Evolutionary conservation across 2,797 vertebrate species (phyloP).

Genomic region (Muraenolepis orangiensis): DNA sequence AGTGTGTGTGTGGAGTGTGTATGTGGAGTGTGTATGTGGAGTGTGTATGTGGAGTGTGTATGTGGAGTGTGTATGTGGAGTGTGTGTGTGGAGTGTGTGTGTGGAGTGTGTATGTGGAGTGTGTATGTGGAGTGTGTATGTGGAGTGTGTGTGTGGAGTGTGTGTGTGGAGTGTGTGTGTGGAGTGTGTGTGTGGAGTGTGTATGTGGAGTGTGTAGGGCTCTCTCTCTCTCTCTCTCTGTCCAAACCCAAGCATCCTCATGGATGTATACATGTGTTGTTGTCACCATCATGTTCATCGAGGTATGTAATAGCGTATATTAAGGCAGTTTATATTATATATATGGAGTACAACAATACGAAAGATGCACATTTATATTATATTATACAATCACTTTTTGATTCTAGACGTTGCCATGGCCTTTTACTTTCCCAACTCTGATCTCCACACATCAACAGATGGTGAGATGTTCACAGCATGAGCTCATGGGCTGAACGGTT

Average conservation of each 20-base stretch:
- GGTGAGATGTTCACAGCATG: slow-evolving; percentile 2
- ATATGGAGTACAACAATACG: not conserved
- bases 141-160: too few species aligned
- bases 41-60: too few species aligned
- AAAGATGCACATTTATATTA: slow-evolving; percentile 1
- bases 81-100: too few species aligned
- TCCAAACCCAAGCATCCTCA: not conserved
- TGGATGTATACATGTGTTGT: not conserved
- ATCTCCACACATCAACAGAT: not conserved
- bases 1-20: too few species aligned
- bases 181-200: not conserved
- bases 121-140: too few species aligned
- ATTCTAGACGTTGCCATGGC: not conserved
- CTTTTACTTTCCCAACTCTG: not conserved
- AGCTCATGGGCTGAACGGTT: slow-evolving; percentile 35
- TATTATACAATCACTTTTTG: not conserved
- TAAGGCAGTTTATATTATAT: not conserved
- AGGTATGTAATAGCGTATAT: not conserved
- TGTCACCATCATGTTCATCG: not conserved
- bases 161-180: too few species aligned
- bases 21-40: too few species aligned
- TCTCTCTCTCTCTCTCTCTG: not conserved
- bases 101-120: too few species aligned
- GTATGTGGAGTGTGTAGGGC: not conserved
- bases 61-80: too few species aligned